These are phyloP conservation scores for Allolobophora icterica DNA, from an alignment of 2,888 invertebrate genomes.

Conservation along the genomic window DNA sequence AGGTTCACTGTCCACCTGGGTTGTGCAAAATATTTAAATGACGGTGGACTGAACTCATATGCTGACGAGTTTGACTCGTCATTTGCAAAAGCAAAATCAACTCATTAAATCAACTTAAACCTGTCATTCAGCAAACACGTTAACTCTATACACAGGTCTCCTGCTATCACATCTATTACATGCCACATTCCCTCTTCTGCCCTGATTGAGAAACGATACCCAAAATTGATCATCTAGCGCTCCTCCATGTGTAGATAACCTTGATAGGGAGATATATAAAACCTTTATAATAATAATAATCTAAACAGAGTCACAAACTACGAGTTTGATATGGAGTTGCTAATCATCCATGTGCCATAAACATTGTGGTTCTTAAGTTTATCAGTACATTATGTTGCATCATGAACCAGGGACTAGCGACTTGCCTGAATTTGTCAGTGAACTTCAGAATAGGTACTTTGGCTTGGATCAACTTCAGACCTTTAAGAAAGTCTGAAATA, in stretches of 20 bases:
- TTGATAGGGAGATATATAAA: too few species aligned
- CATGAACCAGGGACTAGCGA: neutral
- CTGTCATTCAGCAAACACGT: too few species aligned
- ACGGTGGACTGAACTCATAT: neutral
- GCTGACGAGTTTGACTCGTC: neutral
- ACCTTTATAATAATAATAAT: too few species aligned
- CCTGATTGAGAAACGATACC: too few species aligned
- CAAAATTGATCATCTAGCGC: too few species aligned
- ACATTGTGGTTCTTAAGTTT: too few species aligned
- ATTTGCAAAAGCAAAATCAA: neutral
- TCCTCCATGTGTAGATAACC: too few species aligned
- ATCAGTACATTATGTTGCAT: neutral
- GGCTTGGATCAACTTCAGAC: slow-evolving; percentile 58
- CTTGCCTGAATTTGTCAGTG: slow-evolving; percentile 72
- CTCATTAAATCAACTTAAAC: neutral
- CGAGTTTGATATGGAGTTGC: too few species aligned
- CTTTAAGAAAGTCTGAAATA: slow-evolving; percentile 68
- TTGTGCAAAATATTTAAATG: neutral
- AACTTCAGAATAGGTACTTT: slow-evolving; percentile 93
- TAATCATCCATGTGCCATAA: too few species aligned
- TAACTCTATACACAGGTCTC: neutral
- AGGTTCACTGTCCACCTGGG: neutral
- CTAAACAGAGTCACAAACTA: too few species aligned
- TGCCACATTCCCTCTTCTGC: too few species aligned
- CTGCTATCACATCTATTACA: too few species aligned